Evolutionary conservation across 2,797 vertebrate species (phyloP).

Genomic region (Borostomias antarcticus): DNA sequence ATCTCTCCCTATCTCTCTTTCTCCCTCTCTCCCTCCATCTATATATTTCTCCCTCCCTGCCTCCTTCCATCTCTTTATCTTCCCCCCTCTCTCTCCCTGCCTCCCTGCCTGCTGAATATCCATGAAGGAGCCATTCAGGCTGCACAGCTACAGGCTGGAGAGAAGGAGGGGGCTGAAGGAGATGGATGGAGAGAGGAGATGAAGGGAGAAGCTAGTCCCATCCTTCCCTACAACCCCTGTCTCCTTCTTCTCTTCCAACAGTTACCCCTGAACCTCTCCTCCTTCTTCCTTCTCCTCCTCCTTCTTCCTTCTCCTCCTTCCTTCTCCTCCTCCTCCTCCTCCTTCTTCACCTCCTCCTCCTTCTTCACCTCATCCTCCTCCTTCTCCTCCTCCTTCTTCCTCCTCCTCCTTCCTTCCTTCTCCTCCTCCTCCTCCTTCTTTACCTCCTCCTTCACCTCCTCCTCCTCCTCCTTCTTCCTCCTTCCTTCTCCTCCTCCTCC

Average conservation of each 20-base stretch:
- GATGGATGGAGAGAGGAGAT: conserved; percentile 29
- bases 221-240: neutral
- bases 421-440: conserved; percentile 2
- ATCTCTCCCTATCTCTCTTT: too few relatives aligned
- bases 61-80: too few relatives aligned
- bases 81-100: conserved; percentile 53
- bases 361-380: conserved; percentile 3
- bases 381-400: neutral
- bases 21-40: neutral
- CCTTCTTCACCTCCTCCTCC: neutral
- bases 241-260: neutral
- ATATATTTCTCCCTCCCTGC: too few relatives aligned
- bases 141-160: conserved; percentile 14
- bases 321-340: neutral
- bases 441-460: neutral
- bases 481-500: neutral
- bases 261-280: neutral
- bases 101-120: conserved; percentile 57
- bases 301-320: neutral
- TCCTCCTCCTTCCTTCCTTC: neutral
- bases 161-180: conserved; percentile 1
- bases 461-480: neutral
- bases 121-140: conserved; percentile 64
- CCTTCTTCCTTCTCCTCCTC: neutral
- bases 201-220: conserved; percentile 12